Conservation (phyloP, 2,113 vertebrate genomes). For the Tapirus terrestris region DNA sequence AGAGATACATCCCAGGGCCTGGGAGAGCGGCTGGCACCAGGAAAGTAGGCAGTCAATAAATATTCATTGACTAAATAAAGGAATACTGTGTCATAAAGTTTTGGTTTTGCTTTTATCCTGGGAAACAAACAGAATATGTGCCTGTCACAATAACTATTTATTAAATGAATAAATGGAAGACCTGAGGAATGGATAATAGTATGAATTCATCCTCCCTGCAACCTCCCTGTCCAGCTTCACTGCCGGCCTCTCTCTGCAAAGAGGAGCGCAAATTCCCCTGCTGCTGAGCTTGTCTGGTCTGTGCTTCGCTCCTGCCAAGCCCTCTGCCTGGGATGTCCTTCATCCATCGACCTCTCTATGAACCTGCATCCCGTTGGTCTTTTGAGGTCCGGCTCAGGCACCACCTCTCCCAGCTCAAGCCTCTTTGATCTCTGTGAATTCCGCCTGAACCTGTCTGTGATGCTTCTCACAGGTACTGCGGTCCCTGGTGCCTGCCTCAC, state of each 20-base stretch:
- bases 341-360: background rate
- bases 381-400: background rate
- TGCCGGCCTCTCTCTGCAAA: background rate
- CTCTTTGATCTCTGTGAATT: background rate
- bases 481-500: background rate
- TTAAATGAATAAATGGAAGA: background rate
- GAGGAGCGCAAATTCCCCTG: accelerated
- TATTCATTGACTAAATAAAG: background rate
- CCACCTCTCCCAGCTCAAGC: background rate
- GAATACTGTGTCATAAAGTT: too few species aligned
- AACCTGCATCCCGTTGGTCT: background rate
- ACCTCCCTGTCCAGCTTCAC: accelerated
- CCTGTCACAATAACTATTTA: background rate
- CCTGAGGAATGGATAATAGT: background rate
- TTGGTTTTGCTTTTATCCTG: background rate
- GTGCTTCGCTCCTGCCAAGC: accelerated
- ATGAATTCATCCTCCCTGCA: background rate
- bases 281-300: background rate
- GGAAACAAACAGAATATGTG: background rate
- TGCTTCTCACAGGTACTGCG: accelerated
- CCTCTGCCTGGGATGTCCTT: background rate
- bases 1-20: too few species aligned
- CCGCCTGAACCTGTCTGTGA: background rate
- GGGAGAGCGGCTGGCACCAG: background rate
- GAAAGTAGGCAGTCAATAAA: background rate